Conservation (phyloP, 1,140 invertebrate species). For the Whitmania pigra region DNA sequence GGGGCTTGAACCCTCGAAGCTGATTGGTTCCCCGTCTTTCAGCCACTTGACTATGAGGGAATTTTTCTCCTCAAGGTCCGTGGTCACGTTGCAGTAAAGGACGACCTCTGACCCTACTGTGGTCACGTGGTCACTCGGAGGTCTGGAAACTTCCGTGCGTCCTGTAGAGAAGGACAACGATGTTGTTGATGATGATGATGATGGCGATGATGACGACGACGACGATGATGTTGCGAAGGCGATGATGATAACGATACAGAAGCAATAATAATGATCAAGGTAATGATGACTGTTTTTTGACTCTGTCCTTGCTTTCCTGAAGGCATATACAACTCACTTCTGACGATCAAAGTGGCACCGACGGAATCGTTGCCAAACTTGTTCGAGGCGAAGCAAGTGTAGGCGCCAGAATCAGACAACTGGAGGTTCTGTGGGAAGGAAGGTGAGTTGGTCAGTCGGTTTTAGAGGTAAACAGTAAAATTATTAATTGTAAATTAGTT, state of each 20-base stretch:
- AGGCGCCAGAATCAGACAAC: constrained; percentile 53
- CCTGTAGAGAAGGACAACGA: not conserved
- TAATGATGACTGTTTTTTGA: not conserved
- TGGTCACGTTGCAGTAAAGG: constrained; percentile 27
- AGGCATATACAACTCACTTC: constrained; percentile 28
- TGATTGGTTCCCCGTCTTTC: constrained; percentile 6
- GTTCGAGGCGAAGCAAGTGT: constrained; percentile 80
- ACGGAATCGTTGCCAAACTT: constrained; percentile 71
- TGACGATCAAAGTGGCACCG: constrained; percentile 45
- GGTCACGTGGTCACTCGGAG: not conserved
- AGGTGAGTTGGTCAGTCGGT: not conserved
- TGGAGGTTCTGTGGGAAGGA: constrained; percentile 31
- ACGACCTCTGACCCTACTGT: constrained; percentile 22
- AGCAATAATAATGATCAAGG: no score
- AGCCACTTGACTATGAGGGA: constrained; percentile 42
- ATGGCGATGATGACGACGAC: not conserved
- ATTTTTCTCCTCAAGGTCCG: constrained; percentile 26
- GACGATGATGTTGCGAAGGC: not conserved
- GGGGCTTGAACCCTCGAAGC: not conserved
- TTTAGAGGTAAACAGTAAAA: no score
- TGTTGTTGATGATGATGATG: not conserved
- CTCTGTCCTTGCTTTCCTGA: no score
- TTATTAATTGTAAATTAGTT: no score
- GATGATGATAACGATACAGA: not conserved
- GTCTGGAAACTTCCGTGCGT: constrained; percentile 1